phyloP scores from a whole-genome alignment of 92 coral and sea anemone genomes.

The Epizoanthus ramosus region DNA sequence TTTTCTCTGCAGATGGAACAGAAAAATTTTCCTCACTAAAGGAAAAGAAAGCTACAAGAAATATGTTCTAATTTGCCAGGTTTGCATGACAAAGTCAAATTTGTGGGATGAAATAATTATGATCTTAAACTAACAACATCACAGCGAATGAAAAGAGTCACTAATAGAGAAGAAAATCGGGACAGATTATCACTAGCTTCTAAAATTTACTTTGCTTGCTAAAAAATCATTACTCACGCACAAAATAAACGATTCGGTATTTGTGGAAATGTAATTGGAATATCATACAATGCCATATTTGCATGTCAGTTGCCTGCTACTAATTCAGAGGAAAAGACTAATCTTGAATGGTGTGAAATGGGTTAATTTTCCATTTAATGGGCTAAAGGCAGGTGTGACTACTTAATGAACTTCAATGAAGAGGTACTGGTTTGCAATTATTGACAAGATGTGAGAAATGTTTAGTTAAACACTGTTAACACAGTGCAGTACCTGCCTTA shows the following conservation, averaged over 20 bases:
- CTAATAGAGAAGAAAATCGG: background rate
- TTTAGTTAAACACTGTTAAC: background rate
- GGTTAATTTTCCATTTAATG: conserved; percentile 61
- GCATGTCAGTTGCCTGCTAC: background rate
- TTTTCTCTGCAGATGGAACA: conserved; percentile 35
- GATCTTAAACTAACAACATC: conserved; percentile 15
- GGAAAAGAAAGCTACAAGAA: background rate
- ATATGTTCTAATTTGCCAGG: background rate
- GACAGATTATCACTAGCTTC: background rate
- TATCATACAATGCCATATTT: background rate
- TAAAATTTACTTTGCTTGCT: too few species aligned
- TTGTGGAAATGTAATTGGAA: background rate
- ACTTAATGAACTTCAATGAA: conserved; percentile 63
- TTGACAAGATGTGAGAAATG: background rate
- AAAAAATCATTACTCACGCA: too few species aligned
- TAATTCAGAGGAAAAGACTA: conserved; percentile 25
- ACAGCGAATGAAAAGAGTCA: background rate
- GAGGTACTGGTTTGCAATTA: conserved; percentile 10
- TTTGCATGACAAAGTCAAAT: conserved; percentile 33
- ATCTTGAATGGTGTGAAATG: conserved; percentile 17
- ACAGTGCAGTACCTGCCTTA: background rate
- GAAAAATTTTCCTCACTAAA: background rate
- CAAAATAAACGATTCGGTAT: too few species aligned
- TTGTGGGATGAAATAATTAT: conserved; percentile 13
- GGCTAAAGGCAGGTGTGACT: conserved; percentile 64